Percentiles rank a stretch among this genome's conserved stretches.
phyloP scores from a whole-genome alignment of 92 coral and sea anemone genomes.

The Porites lobata region DNA sequence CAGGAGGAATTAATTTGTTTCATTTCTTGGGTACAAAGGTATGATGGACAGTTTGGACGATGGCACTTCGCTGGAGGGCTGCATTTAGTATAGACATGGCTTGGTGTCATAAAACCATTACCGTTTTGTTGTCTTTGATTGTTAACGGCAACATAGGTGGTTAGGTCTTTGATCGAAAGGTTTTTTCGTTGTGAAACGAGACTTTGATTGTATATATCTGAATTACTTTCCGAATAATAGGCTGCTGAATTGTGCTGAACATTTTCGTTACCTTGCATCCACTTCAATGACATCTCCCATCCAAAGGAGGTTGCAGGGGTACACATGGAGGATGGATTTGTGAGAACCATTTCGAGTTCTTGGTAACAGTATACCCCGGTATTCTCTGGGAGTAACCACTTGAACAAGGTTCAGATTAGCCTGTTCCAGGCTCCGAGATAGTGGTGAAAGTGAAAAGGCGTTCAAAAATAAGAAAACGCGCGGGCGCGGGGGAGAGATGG shows the following conservation, averaged over 20 bases:
- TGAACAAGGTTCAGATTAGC: conserved; percentile 15
- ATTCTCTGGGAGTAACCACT: neutral
- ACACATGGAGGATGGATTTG: neutral
- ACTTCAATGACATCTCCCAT: neutral
- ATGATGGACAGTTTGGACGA: neutral
- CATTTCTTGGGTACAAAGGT: neutral
- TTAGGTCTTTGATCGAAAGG: neutral
- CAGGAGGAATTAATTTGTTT: neutral
- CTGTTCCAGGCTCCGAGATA: too few relatives aligned
- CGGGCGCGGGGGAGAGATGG: too few relatives aligned
- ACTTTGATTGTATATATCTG: neutral
- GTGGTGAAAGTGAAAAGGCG: too few relatives aligned
- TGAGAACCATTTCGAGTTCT: neutral
- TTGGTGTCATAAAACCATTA: neutral
- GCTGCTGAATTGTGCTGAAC: neutral
- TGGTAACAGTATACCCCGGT: neutral
- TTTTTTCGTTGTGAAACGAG: neutral
- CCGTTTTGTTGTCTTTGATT: neutral
- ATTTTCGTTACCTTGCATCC: neutral
- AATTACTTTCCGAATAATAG: neutral
- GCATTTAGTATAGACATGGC: neutral
- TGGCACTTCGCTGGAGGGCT: neutral
- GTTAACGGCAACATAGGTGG: neutral
- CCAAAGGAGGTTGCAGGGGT: neutral
- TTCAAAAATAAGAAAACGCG: too few relatives aligned